Evolutionary conservation across 2,797 vertebrate genomes (phyloP), one percentile per base, ranked within the genome.

Genomic region (Gymnodraco acuticeps): DNA sequence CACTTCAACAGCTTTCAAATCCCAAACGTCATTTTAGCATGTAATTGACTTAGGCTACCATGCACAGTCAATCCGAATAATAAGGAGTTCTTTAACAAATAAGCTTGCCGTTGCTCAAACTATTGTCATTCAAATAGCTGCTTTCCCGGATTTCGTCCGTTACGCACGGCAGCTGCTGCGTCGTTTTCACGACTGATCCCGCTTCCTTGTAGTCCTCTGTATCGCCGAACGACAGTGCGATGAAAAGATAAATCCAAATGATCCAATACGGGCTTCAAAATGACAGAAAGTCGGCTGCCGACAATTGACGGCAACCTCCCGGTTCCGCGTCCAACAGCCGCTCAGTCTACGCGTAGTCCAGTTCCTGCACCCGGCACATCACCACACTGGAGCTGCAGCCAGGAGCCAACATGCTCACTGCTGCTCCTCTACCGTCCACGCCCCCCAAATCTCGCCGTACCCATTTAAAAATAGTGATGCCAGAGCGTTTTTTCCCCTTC

Each of bases 391-490:
- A 85, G 67, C 84, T 54, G 83, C 78, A 79, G 82, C 89, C 90
- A 82, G 65, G 66, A 86, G 79, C 77, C 87, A 84, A 83, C 90
- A 84, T 73, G 89, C 84, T 87, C 88, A 45, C 53, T 58, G 77
- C 83, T 47, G 85, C 79, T 89, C 60, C 82, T 81, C 80, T 58
- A 0, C 73, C 82, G 84, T 88, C 79, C 91, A 93, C 89, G 91
- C 92, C 92, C 89, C 90, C 89, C 80, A 4, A 75, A 88, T 88
- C 72, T 85, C 83, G 77, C 84, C 53, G 66, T 75, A 45, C 70
- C 62, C 74, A 61, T 93, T 92, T 90, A 88, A 88, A 93, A 92
- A 92, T 85, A 91, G 89, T 92, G 89, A 87, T 80, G 87, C 64
- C 6, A 38, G 46, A 81, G 70, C 27, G 47, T 19, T 9, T 58